These are phyloP conservation scores for Notolabrus celidotus DNA, from an alignment of 2,797 vertebrate genomes.

Conservation along the genomic window DNA sequence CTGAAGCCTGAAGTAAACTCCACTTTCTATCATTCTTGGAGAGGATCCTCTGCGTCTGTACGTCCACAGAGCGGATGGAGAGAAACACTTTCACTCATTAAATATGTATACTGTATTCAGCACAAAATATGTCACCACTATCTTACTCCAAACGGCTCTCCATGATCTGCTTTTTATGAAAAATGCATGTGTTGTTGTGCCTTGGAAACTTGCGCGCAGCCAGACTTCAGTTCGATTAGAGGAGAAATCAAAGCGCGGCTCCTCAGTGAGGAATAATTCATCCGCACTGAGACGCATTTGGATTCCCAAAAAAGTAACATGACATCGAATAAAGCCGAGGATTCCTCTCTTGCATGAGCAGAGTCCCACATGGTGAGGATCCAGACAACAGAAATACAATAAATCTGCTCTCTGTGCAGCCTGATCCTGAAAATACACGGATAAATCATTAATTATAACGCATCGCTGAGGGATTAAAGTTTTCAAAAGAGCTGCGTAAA, in stretches of 20 bases:
- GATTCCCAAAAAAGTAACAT: constrained; percentile 18
- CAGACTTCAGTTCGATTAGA: constrained; percentile 62
- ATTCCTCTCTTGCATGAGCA: constrained; percentile 38
- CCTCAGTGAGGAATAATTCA: constrained; percentile 41
- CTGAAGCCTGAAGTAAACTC: constrained; percentile 1
- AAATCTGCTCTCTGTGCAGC: constrained; percentile 41
- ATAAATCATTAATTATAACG: constrained; percentile 49
- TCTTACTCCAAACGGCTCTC: constrained; percentile 46
- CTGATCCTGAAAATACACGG: constrained; percentile 35
- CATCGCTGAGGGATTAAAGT: constrained; percentile 21
- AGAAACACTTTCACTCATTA: constrained; percentile 64
- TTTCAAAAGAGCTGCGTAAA: constrained; percentile 34
- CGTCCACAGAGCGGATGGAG: constrained; percentile 49
- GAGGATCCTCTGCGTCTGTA: constrained; percentile 32
- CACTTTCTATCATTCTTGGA: constrained; percentile 12
- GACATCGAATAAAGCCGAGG: constrained; percentile 31
- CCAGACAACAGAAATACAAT: constrained; percentile 18
- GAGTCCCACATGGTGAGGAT: constrained; percentile 21
- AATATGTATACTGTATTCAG: constrained; percentile 74
- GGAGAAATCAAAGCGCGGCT: constrained; percentile 58
- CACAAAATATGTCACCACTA: constrained; percentile 64
- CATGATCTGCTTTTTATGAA: constrained; percentile 65
- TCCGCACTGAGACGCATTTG: constrained; percentile 49
- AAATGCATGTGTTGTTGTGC: constrained; percentile 66
- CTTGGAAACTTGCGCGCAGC: constrained; percentile 38